A percentile compares a stretch with the other conserved stretches of the same genome.
These are phyloP conservation scores for Lymantria monacha DNA, from an alignment of 2,888 invertebrate genomes.

Conservation along the genomic window DNA sequence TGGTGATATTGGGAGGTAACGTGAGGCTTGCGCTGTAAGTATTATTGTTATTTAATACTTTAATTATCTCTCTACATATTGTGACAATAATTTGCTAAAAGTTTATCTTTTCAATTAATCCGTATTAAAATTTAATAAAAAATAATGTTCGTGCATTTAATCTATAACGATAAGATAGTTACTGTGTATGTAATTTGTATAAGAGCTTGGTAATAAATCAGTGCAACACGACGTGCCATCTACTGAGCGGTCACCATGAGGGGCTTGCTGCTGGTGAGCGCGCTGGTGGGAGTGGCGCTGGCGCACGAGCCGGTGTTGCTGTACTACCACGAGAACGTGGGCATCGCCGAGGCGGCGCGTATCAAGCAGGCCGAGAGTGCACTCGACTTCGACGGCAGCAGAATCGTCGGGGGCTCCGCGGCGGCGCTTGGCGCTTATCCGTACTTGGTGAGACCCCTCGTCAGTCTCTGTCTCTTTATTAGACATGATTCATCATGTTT, in stretches of 20 bases:
- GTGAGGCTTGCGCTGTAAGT: no score
- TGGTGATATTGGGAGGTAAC: no score
- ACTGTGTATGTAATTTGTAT: neutral
- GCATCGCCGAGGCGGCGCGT: slow-evolving; percentile 29
- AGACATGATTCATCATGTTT: no score
- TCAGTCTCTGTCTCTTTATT: neutral
- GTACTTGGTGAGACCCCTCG: slow-evolving; percentile 14
- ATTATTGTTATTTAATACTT: no score
- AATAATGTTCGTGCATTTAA: neutral
- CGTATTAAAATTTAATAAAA: no score
- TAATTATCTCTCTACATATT: no score
- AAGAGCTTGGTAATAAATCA: neutral
- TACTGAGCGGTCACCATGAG: slow-evolving; percentile 14
- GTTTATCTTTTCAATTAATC: no score
- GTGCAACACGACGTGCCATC: neutral
- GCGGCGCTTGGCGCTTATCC: slow-evolving; percentile 26
- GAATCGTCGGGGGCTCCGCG: slow-evolving; percentile 24
- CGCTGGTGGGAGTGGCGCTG: slow-evolving; percentile 2
- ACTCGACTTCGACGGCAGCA: slow-evolving; percentile 27
- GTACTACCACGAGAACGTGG: slow-evolving; percentile 30
- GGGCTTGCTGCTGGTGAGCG: slow-evolving; percentile 8
- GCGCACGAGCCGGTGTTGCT: slow-evolving; percentile 12
- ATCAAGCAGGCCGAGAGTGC: slow-evolving; percentile 26
- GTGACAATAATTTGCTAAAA: no score
- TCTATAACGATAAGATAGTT: neutral